Evolutionary conservation across 2,888 invertebrate species (phyloP).

Genomic region (Drosophila rubida): DNA sequence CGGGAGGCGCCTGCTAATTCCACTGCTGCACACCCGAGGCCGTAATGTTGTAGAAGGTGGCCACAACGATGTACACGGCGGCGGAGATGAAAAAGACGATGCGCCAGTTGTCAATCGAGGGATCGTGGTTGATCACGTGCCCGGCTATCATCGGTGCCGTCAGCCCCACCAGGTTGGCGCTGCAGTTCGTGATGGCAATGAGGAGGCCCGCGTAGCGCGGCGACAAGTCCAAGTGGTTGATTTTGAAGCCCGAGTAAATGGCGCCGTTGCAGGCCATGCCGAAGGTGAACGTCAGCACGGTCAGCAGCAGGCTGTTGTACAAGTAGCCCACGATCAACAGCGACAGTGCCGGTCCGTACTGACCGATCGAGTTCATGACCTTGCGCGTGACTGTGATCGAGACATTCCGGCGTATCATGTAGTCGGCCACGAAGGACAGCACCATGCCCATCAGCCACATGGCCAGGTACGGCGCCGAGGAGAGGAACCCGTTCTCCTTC

Average conservation of each 20-base stretch:
- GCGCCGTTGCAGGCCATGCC: constrained; percentile 94
- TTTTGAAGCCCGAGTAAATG: constrained; percentile 90
- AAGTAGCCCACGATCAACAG: constrained; percentile 5
- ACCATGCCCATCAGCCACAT: constrained; percentile 14
- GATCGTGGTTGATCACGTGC: constrained; percentile 91
- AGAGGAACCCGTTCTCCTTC: constrained; percentile 15
- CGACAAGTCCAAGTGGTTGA: constrained; percentile 91
- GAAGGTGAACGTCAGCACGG: constrained; percentile 90
- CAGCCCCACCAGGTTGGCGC: constrained; percentile 78
- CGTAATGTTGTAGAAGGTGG: constrained; percentile 91
- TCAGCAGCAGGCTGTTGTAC: constrained; percentile 87
- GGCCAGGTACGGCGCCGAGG: constrained; percentile 8
- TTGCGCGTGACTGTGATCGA: constrained; percentile 3
- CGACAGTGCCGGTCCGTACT: constrained; percentile 5
- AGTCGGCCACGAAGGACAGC: constrained; percentile 5
- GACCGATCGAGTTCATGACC: constrained; percentile 16
- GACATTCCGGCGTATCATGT: background rate
- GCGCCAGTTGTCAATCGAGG: constrained; percentile 93
- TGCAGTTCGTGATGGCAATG: constrained; percentile 95
- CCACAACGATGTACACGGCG: constrained; percentile 90
- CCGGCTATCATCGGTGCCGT: constrained; percentile 93
- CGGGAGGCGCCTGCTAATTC: too few relatives aligned
- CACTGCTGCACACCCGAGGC: constrained; percentile 90
- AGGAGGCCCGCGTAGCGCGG: constrained; percentile 89
- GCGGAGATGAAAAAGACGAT: constrained; percentile 93